Base-by-base conservation (phyloP, 2,888 invertebrate genomes). In the Cerastoderma edule region DNA sequence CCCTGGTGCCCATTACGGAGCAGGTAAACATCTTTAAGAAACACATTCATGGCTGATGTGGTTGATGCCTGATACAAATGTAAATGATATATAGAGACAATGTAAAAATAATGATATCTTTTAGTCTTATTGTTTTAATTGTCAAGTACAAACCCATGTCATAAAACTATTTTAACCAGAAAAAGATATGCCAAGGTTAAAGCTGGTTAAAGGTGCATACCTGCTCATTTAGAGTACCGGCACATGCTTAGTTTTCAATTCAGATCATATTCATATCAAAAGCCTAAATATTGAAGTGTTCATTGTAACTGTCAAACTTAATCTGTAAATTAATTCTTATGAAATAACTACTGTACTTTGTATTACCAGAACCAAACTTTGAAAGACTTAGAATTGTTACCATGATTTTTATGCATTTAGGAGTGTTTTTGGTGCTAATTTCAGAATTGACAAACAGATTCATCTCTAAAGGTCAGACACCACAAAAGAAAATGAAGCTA, bases 401-500 rank as follows among this genome's bases (percentile, higher is more conserved):
- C n/a, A n/a, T n/a, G n/a, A n/a, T n/a, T n/a, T n/a, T n/a, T n/a
- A n/a, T n/a, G n/a, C n/a, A n/a, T n/a, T n/a, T n/a, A n/a, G n/a
- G n/a, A n/a, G n/a, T n/a, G n/a, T n/a, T n/a, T n/a, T n/a, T n/a
- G n/a, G n/a, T n/a, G n/a, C n/a, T 54, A 35, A 8, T 65, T 77
- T 35, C 66, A 72, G 77, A 69, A 19, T n/a, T 56, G 16, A 48
- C 53, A 30, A 70, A 78, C 24, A 63, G 60, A 46, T 53, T 32
- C 16, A 64, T 72, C 1, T 67, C 63, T 35, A 73, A 70, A 6
- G 60, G 50, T 22, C 75, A 75, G 27, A 78, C 78, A 22, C 81
- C 81, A 19, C 28, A 44, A 22, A 83, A 80, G 66, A 80, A 76
- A 56, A 71, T 76, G 63, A 77, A 74, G 48, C 48, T 85, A n/a